These are phyloP conservation scores for Lottia scabra DNA, from an alignment of 2,888 invertebrate genomes.

Conservation along the genomic window DNA sequence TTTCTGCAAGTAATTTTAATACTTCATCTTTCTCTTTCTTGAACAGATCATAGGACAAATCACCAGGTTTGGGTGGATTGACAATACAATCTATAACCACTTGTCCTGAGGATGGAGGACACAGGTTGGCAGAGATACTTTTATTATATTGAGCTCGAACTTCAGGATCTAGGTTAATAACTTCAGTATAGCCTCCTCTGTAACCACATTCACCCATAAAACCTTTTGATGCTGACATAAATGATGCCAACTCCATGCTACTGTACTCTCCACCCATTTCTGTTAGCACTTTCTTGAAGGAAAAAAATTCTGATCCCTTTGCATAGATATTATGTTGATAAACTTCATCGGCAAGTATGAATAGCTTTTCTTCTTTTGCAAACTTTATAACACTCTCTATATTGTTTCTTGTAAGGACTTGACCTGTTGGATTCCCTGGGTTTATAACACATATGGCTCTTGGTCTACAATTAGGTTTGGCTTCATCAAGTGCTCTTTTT, in stretches of 20 bases:
- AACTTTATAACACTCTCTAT: conserved; percentile 93
- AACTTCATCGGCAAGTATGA: conserved; percentile 76
- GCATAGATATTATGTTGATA: conserved; percentile 98
- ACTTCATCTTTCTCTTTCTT: conserved; percentile 79
- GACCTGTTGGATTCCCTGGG: conserved; percentile 96
- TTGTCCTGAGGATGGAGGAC: conserved; percentile 92
- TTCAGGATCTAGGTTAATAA: conserved; percentile 84
- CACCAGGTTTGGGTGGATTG: conserved; percentile 85
- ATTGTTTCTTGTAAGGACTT: conserved; percentile 87
- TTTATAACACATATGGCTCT: conserved; percentile 94
- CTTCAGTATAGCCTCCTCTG: conserved; percentile 94
- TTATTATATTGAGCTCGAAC: conserved; percentile 74
- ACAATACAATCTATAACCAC: conserved; percentile 89
- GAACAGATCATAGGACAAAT: conserved; percentile 76
- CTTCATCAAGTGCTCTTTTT: conserved; percentile 79
- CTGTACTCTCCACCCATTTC: conserved; percentile 92
- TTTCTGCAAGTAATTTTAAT: conserved; percentile 79
- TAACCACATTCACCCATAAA: conserved; percentile 85
- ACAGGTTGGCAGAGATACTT: conserved; percentile 91
- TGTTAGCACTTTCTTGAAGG: conserved; percentile 92
- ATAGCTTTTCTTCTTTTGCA: conserved; percentile 85
- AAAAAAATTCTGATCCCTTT: conserved; percentile 87
- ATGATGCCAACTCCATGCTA: conserved; percentile 90
- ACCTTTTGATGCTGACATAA: conserved; percentile 96
- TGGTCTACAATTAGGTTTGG: conserved; percentile 76